Percentiles rank a stretch among this genome's conserved stretches.
Conservation (phyloP, 2,888 invertebrate genomes). For the Molanna angustata region DNA sequence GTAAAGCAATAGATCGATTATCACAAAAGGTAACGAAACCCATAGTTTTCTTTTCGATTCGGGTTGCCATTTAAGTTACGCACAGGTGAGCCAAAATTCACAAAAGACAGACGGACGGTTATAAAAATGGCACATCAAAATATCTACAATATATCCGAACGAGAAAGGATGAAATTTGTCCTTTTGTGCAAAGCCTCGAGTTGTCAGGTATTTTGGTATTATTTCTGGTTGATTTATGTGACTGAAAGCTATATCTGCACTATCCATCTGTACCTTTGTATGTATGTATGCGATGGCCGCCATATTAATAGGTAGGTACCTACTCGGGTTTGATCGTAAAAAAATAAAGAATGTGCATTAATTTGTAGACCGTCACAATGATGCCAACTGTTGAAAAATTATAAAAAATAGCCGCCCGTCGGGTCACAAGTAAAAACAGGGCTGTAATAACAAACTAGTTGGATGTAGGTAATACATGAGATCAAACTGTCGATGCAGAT, state of each 20-base stretch:
- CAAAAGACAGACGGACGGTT: no score
- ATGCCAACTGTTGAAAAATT: conserved; percentile 29
- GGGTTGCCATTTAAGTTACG: conserved; percentile 1
- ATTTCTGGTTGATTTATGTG: not conserved
- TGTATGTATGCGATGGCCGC: conserved; percentile 8
- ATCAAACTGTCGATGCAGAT: no score
- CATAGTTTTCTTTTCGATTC: conserved; percentile 24
- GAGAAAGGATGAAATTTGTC: no score
- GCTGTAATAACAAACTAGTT: not conserved
- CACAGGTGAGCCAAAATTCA: no score
- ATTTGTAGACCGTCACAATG: conserved; percentile 32
- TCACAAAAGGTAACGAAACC: conserved; percentile 15
- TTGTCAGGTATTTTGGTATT: not conserved
- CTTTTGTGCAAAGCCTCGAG: no score
- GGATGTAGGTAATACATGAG: no score
- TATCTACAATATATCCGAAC: no score
- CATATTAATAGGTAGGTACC: conserved; percentile 4
- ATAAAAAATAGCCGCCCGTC: conserved; percentile 18
- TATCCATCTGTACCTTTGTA: conserved; percentile 15
- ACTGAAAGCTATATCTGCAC: conserved; percentile 20
- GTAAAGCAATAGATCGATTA: conserved; percentile 17
- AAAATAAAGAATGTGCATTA: conserved; percentile 32
- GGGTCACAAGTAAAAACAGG: conserved; percentile 12
- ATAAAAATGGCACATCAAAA: no score
- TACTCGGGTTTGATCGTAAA: conserved; percentile 18